These are phyloP conservation scores for Rhynchophorus ferrugineus DNA, from an alignment of 1,140 invertebrate species.

Conservation along the genomic window DNA sequence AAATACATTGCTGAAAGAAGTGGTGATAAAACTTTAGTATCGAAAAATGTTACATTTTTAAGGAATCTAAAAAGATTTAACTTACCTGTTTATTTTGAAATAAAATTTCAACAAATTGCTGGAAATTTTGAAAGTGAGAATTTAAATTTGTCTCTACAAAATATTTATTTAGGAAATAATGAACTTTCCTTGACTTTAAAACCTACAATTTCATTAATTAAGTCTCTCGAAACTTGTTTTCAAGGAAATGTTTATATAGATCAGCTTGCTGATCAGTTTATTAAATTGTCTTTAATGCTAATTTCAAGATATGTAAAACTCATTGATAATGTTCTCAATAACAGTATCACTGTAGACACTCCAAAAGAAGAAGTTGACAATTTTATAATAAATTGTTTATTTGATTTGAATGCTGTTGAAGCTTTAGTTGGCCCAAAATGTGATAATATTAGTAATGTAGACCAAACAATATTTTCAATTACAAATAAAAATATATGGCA, in stretches of 20 bases:
- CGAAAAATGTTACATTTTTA: conserved; percentile 44
- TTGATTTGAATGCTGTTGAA: conserved; percentile 28
- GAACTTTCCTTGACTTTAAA: conserved; percentile 27
- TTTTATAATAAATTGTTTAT: conserved; percentile 30
- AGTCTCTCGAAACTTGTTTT: conserved; percentile 28
- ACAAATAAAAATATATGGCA: conserved; percentile 22
- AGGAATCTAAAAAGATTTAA: conserved; percentile 76
- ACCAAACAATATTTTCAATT: conserved; percentile 28
- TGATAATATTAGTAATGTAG: conserved; percentile 13
- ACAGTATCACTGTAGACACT: conserved; percentile 11
- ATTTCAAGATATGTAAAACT: conserved; percentile 32
- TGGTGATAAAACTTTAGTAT: conserved; percentile 46
- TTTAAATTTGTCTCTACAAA: conserved; percentile 14
- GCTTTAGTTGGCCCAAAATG: conserved; percentile 19
- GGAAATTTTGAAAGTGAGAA: conserved; percentile 31
- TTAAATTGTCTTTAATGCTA: conserved; percentile 33
- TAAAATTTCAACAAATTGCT: conserved; percentile 86
- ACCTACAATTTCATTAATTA: conserved; percentile 27
- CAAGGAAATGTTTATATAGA: conserved; percentile 31
- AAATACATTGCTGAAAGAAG: conserved; percentile 64
- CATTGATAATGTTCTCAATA: conserved; percentile 26
- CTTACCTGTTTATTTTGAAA: conserved; percentile 91
- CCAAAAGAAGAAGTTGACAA: conserved; percentile 18
- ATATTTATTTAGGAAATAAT: conserved; percentile 20
- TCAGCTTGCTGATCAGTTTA: conserved; percentile 34